These are phyloP conservation scores for Pseudococcus viburni DNA, from an alignment of 2,888 invertebrate genomes.

Conservation along the genomic window DNA sequence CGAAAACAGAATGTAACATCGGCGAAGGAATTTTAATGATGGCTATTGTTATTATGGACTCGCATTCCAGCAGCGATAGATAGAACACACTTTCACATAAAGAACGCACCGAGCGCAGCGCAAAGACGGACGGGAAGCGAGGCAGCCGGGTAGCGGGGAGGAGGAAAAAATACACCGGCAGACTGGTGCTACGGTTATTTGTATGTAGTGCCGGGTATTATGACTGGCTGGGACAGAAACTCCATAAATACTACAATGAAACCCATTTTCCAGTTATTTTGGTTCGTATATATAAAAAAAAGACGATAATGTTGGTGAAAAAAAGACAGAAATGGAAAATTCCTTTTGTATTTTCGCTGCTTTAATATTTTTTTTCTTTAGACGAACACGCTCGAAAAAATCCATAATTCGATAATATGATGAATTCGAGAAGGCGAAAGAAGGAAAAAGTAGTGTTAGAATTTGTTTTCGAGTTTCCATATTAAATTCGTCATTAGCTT, in stretches of 20 bases:
- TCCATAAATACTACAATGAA: slow-evolving; percentile 60
- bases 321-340: slow-evolving; percentile 23
- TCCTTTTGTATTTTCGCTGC: slow-evolving; percentile 3
- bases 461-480: neutral
- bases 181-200: slow-evolving; percentile 43
- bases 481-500: neutral
- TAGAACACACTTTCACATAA: slow-evolving; percentile 2
- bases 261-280: slow-evolving; percentile 61
- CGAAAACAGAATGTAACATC: slow-evolving; percentile 46
- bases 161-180: neutral
- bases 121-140: neutral
- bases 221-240: slow-evolving; percentile 49
- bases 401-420: neutral
- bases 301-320: neutral
- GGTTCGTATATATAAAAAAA: neutral
- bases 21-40: slow-evolving; percentile 59
- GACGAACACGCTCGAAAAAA: neutral
- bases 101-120: neutral
- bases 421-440: neutral
- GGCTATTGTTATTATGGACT: slow-evolving; percentile 58
- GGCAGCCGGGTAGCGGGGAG: too few species aligned
- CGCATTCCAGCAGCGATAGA: slow-evolving; percentile 53
- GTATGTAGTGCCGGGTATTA: slow-evolving; percentile 41
- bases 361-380: slow-evolving; percentile 1
- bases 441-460: neutral